Evolutionary conservation across 35 echinoderm and acorn worm species (phyloP).

Genomic region (Chiridota heheva): DNA sequence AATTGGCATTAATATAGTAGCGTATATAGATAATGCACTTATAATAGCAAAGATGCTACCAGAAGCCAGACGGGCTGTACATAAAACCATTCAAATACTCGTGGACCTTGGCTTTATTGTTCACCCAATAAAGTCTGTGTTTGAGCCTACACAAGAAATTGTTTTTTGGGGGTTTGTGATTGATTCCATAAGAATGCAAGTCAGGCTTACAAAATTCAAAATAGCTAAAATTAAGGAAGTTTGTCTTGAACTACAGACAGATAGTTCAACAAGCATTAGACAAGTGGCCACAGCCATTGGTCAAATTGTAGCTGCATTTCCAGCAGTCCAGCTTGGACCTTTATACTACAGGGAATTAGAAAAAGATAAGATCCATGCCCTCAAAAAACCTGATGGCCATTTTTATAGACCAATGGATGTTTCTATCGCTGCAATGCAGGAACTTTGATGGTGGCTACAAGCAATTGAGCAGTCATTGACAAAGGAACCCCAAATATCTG

Average conservation of each 20-base stretch:
- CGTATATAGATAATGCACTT: constrained; percentile 38
- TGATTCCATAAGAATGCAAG: constrained; percentile 40
- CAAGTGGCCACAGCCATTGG: no score
- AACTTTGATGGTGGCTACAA: constrained; percentile 35
- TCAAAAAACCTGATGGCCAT: background rate
- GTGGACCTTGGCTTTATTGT: constrained; percentile 37
- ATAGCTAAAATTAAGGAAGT: background rate
- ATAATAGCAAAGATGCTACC: background rate
- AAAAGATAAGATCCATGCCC: no score
- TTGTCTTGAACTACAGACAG: no score
- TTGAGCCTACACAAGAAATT: constrained; percentile 27
- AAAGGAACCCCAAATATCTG: constrained; percentile 22
- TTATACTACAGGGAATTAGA: no score
- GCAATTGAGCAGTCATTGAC: constrained; percentile 7
- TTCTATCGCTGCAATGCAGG: background rate
- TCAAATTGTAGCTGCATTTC: no score
- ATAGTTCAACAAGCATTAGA: background rate
- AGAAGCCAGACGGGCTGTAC: constrained; percentile 16
- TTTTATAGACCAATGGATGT: constrained; percentile 14
- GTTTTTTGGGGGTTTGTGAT: constrained; percentile 53
- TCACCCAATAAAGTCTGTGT: constrained; percentile 55
- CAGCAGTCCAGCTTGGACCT: no score
- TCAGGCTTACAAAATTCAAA: constrained; percentile 18
- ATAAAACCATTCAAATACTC: constrained; percentile 1
- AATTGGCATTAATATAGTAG: background rate